Evolutionary conservation across 1,140 invertebrate species (phyloP).

Genomic region (Drosophila hydei): DNA sequence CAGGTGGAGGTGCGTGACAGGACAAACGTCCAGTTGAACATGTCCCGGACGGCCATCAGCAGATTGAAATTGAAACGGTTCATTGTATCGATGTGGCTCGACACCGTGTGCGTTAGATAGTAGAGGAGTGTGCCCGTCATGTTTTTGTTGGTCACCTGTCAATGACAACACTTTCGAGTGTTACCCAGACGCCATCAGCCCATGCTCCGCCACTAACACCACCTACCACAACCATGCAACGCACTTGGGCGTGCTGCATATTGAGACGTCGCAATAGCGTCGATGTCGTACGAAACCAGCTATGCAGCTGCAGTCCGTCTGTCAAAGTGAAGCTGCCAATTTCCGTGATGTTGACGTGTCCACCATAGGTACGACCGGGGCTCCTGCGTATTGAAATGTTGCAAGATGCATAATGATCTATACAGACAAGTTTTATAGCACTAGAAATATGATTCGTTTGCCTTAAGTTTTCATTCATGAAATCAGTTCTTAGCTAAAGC

Average conservation of each 20-base stretch:
- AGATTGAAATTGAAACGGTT: slow-evolving; percentile 87
- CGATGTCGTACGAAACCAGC: slow-evolving; percentile 83
- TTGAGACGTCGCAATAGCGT: slow-evolving; percentile 84
- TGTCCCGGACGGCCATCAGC: slow-evolving; percentile 86
- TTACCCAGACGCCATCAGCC: background rate
- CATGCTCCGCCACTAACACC: no score
- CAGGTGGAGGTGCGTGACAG: slow-evolving; percentile 86
- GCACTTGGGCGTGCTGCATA: slow-evolving; percentile 84
- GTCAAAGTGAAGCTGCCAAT: slow-evolving; percentile 84
- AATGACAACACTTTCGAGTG: background rate
- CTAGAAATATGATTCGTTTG: no score
- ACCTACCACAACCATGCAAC: slow-evolving; percentile 85
- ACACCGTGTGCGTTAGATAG: slow-evolving; percentile 85
- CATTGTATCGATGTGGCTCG: slow-evolving; percentile 86
- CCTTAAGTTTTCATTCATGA: background rate
- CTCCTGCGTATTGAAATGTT: slow-evolving; percentile 67
- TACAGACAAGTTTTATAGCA: background rate
- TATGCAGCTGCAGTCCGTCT: slow-evolving; percentile 72
- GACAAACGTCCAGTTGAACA: slow-evolving; percentile 87
- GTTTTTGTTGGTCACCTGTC: slow-evolving; percentile 84
- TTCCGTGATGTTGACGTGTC: slow-evolving; percentile 84
- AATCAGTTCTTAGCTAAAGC: background rate
- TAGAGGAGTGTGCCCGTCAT: slow-evolving; percentile 85
- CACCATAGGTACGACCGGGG: slow-evolving; percentile 85
- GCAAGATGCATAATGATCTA: background rate